Evolutionary conservation across 2,888 invertebrate genomes (phyloP).

Genomic region (Agriopis leucophaearia): DNA sequence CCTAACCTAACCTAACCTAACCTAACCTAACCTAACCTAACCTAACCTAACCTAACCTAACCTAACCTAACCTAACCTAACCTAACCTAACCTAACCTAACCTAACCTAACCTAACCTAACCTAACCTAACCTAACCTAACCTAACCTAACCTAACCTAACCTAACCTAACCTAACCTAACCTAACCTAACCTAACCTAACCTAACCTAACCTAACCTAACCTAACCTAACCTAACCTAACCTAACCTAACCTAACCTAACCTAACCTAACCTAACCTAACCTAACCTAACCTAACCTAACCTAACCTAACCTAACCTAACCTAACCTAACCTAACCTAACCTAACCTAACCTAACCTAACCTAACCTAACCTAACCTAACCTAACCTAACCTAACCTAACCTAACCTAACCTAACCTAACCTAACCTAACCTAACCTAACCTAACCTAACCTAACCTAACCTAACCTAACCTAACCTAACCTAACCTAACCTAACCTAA

Average conservation of each 20-base stretch:
- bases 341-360: constrained; percentile 33
- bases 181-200: constrained; percentile 43
- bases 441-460: constrained; percentile 17
- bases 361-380: constrained; percentile 17
- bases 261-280: constrained; percentile 37
- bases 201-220: constrained; percentile 41
- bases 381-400: constrained; percentile 16
- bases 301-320: constrained; percentile 48
- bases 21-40: constrained; percentile 33
- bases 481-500: constrained; percentile 16
- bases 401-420: constrained; percentile 17
- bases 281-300: constrained; percentile 48
- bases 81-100: constrained; percentile 40
- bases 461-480: constrained; percentile 16
- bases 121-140: constrained; percentile 26
- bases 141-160: constrained; percentile 39
- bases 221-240: constrained; percentile 46
- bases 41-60: constrained; percentile 34
- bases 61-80: constrained; percentile 39
- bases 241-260: constrained; percentile 47
- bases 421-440: constrained; percentile 14
- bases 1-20: constrained; percentile 32
- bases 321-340: constrained; percentile 46
- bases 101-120: constrained; percentile 32
- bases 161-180: constrained; percentile 38